These are phyloP conservation scores for Paratilapia polleni DNA, from an alignment of 2,113 vertebrate species.

Conservation along the genomic window DNA sequence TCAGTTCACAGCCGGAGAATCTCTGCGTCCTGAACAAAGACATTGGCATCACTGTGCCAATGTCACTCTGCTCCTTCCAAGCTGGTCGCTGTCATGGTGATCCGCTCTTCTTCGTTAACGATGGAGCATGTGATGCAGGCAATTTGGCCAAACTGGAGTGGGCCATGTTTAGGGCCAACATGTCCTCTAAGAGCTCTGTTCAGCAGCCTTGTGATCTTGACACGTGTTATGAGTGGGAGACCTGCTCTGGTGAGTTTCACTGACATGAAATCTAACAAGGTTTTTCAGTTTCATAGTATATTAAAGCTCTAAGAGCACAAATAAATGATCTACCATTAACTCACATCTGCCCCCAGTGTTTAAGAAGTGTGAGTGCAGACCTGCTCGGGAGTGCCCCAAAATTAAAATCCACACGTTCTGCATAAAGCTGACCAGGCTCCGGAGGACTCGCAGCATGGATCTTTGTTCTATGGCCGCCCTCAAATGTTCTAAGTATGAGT, in stretches of 20 bases:
- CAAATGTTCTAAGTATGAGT: conserved; percentile 62
- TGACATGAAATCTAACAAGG: neutral
- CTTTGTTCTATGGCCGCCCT: conserved; percentile 71
- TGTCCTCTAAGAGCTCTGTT: conserved; percentile 82
- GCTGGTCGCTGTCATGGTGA: conserved; percentile 84
- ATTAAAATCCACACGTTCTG: conserved; percentile 56
- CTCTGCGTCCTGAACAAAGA: conserved; percentile 83
- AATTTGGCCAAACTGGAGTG: conserved; percentile 75
- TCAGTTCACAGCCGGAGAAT: conserved; percentile 79
- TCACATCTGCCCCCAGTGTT: conserved; percentile 46
- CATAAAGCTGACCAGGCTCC: conserved; percentile 52
- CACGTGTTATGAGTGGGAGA: conserved; percentile 93
- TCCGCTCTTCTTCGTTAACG: conserved; percentile 82
- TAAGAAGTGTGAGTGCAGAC: conserved; percentile 68
- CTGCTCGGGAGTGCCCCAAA: conserved; percentile 57
- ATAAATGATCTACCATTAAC: neutral
- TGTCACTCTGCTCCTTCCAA: conserved; percentile 84
- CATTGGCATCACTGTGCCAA: conserved; percentile 72
- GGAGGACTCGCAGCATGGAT: conserved; percentile 55
- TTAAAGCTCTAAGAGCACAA: neutral
- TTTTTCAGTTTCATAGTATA: neutral
- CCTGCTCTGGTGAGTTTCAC: conserved; percentile 83
- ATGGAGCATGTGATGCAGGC: conserved; percentile 74
- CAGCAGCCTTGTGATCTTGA: conserved; percentile 84
- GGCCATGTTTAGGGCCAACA: conserved; percentile 83